Evolutionary conservation across 2,113 vertebrate genomes (phyloP).

Genomic region (Pterocles gutturalis): DNA sequence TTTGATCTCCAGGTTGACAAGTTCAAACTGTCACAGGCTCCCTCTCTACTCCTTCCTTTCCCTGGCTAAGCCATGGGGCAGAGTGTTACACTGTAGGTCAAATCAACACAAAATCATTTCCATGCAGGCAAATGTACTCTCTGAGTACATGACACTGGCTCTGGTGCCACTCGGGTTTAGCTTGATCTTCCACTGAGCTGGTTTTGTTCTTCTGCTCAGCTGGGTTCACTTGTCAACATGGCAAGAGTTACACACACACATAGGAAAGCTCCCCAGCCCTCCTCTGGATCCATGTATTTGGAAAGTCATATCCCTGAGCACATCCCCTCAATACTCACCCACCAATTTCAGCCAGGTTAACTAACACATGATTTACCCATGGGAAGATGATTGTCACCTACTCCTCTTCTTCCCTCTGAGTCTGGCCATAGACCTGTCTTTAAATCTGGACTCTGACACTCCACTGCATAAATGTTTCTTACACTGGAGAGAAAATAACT

Average conservation of each 20-base stretch:
- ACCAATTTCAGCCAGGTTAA: neutral
- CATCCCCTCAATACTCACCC: neutral
- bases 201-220: slow-evolving; percentile 23
- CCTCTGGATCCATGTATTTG: neutral
- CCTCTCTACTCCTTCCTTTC: neutral
- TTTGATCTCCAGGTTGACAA: neutral
- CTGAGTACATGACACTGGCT: neutral
- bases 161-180: neutral
- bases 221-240: neutral
- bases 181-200: slow-evolving; percentile 26
- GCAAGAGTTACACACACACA: neutral
- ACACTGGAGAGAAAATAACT: neutral
- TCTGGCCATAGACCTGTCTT: neutral
- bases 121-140: neutral
- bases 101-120: slow-evolving; percentile 5
- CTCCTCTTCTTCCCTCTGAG: neutral
- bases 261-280: neutral
- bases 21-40: neutral
- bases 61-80: neutral
- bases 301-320: neutral
- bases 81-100: neutral
- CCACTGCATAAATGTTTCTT: neutral
- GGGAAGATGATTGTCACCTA: neutral
- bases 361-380: neutral
- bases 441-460: neutral